Conservation (phyloP, 64 coral and sea anemone genomes). For the Montipora capricornis region DNA sequence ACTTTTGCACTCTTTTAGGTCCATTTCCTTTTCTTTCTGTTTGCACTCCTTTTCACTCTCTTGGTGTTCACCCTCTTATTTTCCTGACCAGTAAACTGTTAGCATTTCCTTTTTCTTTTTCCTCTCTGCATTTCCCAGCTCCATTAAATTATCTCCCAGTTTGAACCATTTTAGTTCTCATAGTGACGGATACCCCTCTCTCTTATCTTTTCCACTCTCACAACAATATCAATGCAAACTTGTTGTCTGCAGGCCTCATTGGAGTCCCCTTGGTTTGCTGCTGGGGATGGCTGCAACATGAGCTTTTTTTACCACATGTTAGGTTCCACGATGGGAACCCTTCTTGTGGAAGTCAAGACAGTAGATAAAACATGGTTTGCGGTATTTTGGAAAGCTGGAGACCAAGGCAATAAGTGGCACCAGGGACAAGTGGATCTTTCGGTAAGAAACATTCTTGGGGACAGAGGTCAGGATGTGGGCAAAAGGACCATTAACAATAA, state of each 20-base stretch:
- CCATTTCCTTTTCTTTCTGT: no score
- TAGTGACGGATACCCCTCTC: no score
- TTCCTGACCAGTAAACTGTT: no score
- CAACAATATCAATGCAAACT: no score
- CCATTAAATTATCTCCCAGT: no score
- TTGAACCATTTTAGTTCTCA: no score
- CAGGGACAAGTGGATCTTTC: conserved; percentile 42
- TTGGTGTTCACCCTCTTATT: no score
- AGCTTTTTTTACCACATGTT: conserved; percentile 55
- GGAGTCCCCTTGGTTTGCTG: conserved; percentile 42
- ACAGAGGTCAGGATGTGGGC: not conserved
- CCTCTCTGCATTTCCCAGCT: no score
- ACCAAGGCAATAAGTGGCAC: conserved; percentile 46
- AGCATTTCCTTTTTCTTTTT: no score
- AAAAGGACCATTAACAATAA: not conserved
- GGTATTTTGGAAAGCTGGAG: conserved; percentile 23
- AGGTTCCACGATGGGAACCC: not conserved
- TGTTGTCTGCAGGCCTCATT: conserved; percentile 31
- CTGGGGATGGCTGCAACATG: conserved; percentile 26
- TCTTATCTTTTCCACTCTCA: no score
- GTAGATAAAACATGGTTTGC: conserved; percentile 28
- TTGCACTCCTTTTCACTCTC: no score
- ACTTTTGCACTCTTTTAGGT: no score
- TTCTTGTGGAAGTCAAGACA: conserved; percentile 41
- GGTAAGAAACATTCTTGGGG: not conserved